These are phyloP conservation scores for Cremastinae sp. DNA, from an alignment of 2,888 invertebrate genomes.

Conservation along the genomic window DNA sequence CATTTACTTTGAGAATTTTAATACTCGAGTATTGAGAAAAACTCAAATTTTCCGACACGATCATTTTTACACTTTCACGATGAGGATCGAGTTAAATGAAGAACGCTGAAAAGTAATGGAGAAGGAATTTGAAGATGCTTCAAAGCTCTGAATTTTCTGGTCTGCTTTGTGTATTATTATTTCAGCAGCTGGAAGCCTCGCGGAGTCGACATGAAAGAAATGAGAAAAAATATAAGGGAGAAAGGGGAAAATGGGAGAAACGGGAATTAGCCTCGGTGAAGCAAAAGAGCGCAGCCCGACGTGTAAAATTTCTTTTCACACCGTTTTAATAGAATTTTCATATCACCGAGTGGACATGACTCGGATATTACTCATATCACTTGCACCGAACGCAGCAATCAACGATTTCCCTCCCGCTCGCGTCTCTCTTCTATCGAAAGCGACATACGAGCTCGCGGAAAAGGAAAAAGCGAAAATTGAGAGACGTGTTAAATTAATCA, in stretches of 20 bases:
- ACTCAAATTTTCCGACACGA: no score
- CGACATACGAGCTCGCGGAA: conserved; percentile 28
- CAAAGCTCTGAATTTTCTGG: conserved; percentile 41
- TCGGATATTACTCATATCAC: conserved; percentile 52
- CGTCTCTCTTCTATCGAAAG: conserved; percentile 28
- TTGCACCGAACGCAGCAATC: conserved; percentile 60
- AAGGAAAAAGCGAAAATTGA: conserved; percentile 27
- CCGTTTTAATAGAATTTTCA: conserved; percentile 68
- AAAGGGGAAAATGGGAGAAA: conserved; percentile 12
- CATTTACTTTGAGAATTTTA: no score
- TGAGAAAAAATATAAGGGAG: conserved; percentile 5
- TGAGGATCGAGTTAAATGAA: no score
- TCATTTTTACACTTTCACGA: no score
- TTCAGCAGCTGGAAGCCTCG: conserved; percentile 60
- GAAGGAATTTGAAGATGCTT: not conserved
- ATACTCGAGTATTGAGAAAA: no score
- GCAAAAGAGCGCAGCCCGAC: conserved; percentile 64
- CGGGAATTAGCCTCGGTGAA: conserved; percentile 49
- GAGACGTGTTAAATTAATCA: conserved; percentile 38
- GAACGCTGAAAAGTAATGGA: no score
- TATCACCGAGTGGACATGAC: conserved; percentile 58
- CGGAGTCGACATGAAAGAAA: conserved; percentile 61
- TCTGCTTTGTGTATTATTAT: conserved; percentile 64
- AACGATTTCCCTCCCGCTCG: conserved; percentile 10
- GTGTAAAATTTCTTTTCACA: conserved; percentile 69